Conservation (phyloP, 2,888 invertebrate genomes). For the Hirtodrosophila trivittata region DNA sequence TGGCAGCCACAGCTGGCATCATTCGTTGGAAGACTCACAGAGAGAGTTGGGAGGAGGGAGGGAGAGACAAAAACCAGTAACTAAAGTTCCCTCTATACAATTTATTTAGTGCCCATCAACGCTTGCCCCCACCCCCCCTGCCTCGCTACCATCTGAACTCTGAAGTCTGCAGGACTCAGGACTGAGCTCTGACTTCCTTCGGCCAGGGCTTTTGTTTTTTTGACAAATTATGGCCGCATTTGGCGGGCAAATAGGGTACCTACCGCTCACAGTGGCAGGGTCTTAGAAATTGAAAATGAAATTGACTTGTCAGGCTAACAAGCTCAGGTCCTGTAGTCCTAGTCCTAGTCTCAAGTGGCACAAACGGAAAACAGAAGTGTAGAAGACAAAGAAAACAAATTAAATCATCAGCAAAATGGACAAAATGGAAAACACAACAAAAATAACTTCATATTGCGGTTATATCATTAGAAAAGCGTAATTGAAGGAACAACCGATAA, state of each 20-base stretch:
- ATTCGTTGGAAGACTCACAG: background rate
- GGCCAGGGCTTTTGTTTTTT: slow-evolving; percentile 30
- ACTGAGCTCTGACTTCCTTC: background rate
- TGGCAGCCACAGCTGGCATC: slow-evolving; percentile 13
- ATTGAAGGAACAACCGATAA: too few species aligned
- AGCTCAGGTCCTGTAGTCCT: slow-evolving; percentile 54
- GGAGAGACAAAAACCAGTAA: slow-evolving; percentile 6
- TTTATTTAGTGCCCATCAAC: slow-evolving; percentile 75
- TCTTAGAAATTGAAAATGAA: slow-evolving; percentile 69
- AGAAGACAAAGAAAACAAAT: slow-evolving; percentile 8
- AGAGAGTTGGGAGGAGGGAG: background rate
- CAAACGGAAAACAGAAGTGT: slow-evolving; percentile 5
- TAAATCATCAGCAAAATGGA: slow-evolving; percentile 21
- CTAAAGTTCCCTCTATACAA: slow-evolving; percentile 52
- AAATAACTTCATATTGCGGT: too few species aligned
- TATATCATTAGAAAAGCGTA: too few species aligned
- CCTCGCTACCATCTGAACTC: too few species aligned
- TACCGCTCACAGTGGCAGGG: slow-evolving; percentile 13
- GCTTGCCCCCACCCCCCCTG: slow-evolving; percentile 23
- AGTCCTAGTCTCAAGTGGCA: slow-evolving; percentile 56
- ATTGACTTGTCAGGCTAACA: slow-evolving; percentile 72
- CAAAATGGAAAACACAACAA: background rate
- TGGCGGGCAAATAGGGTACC: slow-evolving; percentile 29
- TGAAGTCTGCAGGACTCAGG: too few species aligned
- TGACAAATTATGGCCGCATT: slow-evolving; percentile 76